Percentiles rank a stretch among this genome's conserved stretches.
Conservation (phyloP, 1,140 invertebrate genomes). For the Dolichoris vasculosae region DNA sequence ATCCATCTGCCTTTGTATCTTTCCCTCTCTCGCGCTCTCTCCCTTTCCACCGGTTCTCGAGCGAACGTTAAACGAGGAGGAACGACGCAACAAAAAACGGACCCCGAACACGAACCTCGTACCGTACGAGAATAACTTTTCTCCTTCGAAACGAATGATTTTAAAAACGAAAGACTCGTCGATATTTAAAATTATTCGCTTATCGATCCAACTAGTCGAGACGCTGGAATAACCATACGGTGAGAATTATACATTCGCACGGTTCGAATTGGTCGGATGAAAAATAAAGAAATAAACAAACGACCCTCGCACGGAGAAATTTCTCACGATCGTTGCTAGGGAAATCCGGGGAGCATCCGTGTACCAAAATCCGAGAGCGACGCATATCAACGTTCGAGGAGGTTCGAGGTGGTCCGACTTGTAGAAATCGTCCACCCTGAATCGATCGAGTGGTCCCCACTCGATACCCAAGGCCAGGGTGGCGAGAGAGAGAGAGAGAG, state of each 20-base stretch:
- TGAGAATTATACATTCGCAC: too few species aligned
- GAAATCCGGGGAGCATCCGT: not conserved
- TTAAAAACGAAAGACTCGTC: too few species aligned
- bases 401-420: not conserved
- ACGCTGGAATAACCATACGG: too few species aligned
- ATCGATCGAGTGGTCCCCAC: not conserved
- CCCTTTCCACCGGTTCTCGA: not conserved
- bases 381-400: not conserved
- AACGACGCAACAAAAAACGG: not conserved
- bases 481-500: slow-evolving; percentile 31
- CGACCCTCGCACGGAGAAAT: not conserved
- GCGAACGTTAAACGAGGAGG: not conserved
- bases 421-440: not conserved
- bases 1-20: not conserved
- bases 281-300: not conserved
- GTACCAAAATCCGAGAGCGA: not conserved
- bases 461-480: not conserved
- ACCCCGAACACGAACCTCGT: not conserved
- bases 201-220: too few species aligned
- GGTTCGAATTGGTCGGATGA: not conserved
- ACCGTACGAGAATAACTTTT: too few species aligned
- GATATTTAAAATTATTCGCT: too few species aligned
- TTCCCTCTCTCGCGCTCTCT: too few species aligned
- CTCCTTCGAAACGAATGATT: not conserved
- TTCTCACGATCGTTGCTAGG: not conserved